phyloP scores from a whole-genome alignment of 1,140 invertebrate species.

The Sycophaga agraensis region DNA sequence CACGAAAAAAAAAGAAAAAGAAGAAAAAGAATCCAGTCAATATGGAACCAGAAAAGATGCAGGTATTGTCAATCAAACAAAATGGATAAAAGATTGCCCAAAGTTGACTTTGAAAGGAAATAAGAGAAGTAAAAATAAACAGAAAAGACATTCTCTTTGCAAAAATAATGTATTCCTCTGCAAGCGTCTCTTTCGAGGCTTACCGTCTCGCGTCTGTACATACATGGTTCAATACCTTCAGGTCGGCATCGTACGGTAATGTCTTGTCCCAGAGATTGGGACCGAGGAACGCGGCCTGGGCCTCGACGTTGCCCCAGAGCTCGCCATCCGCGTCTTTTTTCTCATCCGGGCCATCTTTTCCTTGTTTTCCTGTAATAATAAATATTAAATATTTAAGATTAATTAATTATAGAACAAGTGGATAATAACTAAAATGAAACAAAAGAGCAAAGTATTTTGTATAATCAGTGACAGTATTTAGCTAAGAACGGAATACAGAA shows the following conservation, averaged over 20 bases:
- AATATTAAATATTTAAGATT: no score
- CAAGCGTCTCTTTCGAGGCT: conserved; percentile 41
- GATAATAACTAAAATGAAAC: no score
- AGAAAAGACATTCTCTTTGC: conserved; percentile 17
- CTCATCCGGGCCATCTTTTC: conserved; percentile 66
- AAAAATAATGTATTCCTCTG: conserved; percentile 26
- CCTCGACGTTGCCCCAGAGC: conserved; percentile 81
- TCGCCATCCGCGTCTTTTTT: conserved; percentile 82
- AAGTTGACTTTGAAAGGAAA: conserved; percentile 1
- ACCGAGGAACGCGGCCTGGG: conserved; percentile 89
- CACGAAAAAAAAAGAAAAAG: no score
- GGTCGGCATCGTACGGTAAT: conserved; percentile 84
- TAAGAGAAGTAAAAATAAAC: not conserved
- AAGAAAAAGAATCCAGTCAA: not conserved
- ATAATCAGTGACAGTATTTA: no score
- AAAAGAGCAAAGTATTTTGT: no score
- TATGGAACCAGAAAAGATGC: conserved; percentile 12
- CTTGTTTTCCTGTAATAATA: conserved; percentile 53
- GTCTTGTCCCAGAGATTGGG: conserved; percentile 94
- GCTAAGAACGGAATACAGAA: no score
- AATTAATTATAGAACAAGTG: no score
- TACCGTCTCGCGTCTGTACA: conserved; percentile 56
- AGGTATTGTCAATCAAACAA: not conserved
- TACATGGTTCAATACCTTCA: conserved; percentile 80
- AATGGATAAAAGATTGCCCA: not conserved